Evolutionary conservation across 2,797 vertebrate genomes (phyloP).

Genomic region (Acrocephalus scirpaceus): DNA sequence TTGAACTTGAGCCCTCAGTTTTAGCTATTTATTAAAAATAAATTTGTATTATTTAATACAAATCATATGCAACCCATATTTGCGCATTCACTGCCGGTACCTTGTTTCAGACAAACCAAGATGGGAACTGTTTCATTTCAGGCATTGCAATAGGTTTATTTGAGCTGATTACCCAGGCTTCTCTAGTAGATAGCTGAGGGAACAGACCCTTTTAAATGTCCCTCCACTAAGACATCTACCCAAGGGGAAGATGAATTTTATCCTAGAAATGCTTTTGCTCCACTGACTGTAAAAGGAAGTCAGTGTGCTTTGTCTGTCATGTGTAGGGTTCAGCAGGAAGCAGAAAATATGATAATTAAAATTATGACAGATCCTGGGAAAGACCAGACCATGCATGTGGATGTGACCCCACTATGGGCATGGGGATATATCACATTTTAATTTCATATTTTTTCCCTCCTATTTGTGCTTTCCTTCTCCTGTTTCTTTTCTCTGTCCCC

Average conservation of each 20-base stretch:
- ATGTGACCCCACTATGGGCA: rapidly evolving
- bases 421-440: not conserved
- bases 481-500: not conserved
- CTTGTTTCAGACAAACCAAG: not conserved
- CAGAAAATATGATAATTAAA: not conserved
- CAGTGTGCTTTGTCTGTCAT: not conserved
- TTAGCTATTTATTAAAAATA: not conserved
- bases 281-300: not conserved
- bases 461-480: not conserved
- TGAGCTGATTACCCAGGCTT: not conserved
- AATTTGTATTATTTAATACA: not conserved
- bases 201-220: not conserved
- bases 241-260: not conserved
- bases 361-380: not conserved
- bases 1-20: not conserved
- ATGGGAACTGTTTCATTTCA: not conserved
- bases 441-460: not conserved
- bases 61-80: not conserved
- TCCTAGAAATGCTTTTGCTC: not conserved
- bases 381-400: rapidly evolving
- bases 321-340: not conserved
- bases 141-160: not conserved
- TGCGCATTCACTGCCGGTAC: not conserved
- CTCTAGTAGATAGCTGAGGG: not conserved
- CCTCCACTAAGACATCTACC: not conserved